phyloP scores from a whole-genome alignment of 2,113 vertebrate genomes.

The Daphoenositta chrysoptera region DNA sequence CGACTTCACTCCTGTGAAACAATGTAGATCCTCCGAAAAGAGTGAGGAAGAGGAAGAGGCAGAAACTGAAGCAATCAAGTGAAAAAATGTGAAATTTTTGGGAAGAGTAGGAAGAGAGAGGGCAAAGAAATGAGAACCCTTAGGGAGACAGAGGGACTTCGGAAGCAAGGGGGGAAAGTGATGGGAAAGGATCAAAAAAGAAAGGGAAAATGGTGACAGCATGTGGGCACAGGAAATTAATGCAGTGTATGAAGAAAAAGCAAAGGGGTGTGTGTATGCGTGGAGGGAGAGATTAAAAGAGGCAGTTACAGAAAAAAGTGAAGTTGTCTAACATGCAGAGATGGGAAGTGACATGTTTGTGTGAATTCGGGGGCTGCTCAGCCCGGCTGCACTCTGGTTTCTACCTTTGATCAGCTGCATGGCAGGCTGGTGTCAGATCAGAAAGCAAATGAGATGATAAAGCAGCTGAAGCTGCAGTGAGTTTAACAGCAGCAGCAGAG shows the following conservation, averaged over 20 bases:
- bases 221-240: neutral
- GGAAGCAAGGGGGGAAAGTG: neutral
- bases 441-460: constrained; percentile 74
- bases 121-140: neutral
- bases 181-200: neutral
- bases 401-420: constrained; percentile 69
- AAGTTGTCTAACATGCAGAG: constrained; percentile 36
- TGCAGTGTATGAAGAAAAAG: neutral
- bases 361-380: constrained; percentile 35
- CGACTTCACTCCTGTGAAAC: neutral
- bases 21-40: neutral
- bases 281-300: constrained; percentile 12
- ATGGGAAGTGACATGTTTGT: constrained; percentile 50
- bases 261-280: neutral
- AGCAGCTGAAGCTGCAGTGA: constrained; percentile 29
- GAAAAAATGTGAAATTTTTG: neutral
- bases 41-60: neutral
- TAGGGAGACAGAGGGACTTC: neutral
- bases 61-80: neutral
- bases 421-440: constrained; percentile 65
- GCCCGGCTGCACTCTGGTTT: neutral
- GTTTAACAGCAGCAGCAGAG: neutral
- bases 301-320: constrained; percentile 9
- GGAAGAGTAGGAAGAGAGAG: neutral
- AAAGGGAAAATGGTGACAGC: neutral